Percentiles rank a stretch among this genome's conserved stretches.
Evolutionary conservation across 2,797 vertebrate genomes (phyloP).

Genomic region (Bradypus variegatus): DNA sequence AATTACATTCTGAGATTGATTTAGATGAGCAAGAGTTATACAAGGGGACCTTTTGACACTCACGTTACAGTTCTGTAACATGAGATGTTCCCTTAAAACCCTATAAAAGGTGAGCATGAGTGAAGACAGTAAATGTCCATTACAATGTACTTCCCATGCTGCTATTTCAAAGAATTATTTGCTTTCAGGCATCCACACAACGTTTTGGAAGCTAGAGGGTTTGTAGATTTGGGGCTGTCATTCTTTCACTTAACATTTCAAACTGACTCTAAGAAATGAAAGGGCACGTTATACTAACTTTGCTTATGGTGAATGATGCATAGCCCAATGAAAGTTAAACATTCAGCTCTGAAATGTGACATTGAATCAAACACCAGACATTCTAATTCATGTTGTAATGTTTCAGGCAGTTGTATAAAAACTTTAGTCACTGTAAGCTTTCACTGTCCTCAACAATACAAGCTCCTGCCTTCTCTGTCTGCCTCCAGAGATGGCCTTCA

Average conservation of each 20-base stretch:
- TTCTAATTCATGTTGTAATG: slow-evolving; percentile 50
- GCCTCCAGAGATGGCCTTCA: not conserved
- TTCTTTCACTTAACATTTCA: slow-evolving; percentile 5
- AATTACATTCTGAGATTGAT: not conserved
- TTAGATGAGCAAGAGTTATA: too few relatives aligned
- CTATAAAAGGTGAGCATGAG: not conserved
- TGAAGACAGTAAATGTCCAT: not conserved
- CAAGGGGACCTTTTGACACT: too few relatives aligned
- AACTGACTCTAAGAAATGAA: slow-evolving; percentile 38
- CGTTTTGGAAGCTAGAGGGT: not conserved
- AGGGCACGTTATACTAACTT: not conserved
- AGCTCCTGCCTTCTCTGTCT: not conserved
- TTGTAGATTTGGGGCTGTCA: not conserved
- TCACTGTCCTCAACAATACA: not conserved
- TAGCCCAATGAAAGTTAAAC: slow-evolving; percentile 41
- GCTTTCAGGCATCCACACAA: not conserved
- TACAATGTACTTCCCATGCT: not conserved
- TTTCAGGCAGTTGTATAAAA: slow-evolving; percentile 51
- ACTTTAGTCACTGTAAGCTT: not conserved
- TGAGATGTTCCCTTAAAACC: not conserved
- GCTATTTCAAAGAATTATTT: not conserved
- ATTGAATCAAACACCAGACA: slow-evolving; percentile 44
- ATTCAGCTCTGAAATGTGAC: not conserved
- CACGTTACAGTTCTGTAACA: not conserved
- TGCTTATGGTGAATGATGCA: slow-evolving; percentile 24